phyloP scores from a whole-genome alignment of 2,797 vertebrate genomes.

The Ciconia nigra region DNA sequence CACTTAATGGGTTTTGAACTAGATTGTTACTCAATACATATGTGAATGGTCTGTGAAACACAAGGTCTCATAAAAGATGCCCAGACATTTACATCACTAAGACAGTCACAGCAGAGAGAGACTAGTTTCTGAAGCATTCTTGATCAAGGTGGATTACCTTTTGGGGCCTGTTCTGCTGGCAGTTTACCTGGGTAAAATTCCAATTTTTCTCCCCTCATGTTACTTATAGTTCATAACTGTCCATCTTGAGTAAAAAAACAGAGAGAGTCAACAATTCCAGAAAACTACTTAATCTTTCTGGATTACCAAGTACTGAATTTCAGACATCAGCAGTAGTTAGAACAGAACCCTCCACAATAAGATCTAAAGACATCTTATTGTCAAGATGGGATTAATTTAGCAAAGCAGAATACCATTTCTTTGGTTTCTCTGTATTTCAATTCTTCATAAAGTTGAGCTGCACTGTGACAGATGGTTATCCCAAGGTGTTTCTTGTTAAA shows the following conservation, averaged over 20 bases:
- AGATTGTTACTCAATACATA: neutral
- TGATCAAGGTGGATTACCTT: neutral
- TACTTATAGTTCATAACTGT: neutral
- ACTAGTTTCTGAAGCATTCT: neutral
- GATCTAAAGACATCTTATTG: neutral
- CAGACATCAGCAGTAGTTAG: neutral
- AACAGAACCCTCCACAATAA: neutral
- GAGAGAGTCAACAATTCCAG: neutral
- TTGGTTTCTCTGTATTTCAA: neutral
- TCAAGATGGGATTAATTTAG: neutral
- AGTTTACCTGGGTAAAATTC: neutral
- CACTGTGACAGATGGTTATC: neutral
- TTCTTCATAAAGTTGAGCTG: neutral
- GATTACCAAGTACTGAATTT: neutral
- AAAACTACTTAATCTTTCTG: neutral
- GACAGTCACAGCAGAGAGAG: neutral
- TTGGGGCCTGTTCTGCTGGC: neutral
- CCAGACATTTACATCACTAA: neutral
- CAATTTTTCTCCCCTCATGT: neutral
- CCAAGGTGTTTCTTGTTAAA: neutral
- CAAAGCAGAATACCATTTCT: neutral
- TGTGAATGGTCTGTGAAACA: neutral
- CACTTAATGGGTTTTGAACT: neutral
- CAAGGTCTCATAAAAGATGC: neutral
- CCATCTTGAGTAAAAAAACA: neutral